Conservation (phyloP, 2,113 vertebrate species). For the Mormoops blainvillei region DNA sequence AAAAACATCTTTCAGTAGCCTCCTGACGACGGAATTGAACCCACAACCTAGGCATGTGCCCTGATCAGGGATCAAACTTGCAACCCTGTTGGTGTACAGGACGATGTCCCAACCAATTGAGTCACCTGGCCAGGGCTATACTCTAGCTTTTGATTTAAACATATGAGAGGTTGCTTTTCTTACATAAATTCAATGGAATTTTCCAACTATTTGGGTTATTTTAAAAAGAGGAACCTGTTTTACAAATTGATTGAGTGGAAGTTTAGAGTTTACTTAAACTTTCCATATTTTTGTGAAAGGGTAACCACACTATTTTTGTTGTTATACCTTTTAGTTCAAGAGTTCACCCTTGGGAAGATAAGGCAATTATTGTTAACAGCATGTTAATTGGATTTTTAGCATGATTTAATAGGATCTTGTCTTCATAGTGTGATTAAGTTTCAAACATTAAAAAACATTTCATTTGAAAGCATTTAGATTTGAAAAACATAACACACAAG, state of each 20-base stretch:
- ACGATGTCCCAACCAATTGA: too few species aligned
- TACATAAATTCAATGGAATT: not conserved
- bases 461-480: not conserved
- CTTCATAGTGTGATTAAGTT: slow-evolving; percentile 22
- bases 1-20: too few species aligned
- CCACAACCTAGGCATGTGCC: too few species aligned
- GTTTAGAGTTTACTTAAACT: slow-evolving; percentile 54
- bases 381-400: slow-evolving; percentile 30
- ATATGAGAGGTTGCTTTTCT: not conserved
- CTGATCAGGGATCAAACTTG: too few species aligned
- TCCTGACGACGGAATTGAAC: too few species aligned
- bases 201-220: slow-evolving; percentile 18
- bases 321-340: not conserved
- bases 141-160: slow-evolving; percentile 8
- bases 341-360: not conserved
- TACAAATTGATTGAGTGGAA: slow-evolving; percentile 26
- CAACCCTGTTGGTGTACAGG: too few species aligned
- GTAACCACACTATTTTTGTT: not conserved
- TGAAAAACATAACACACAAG: not conserved
- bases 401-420: not conserved
- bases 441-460: slow-evolving; percentile 31
- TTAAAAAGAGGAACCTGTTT: slow-evolving; percentile 38
- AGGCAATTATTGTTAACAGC: slow-evolving; percentile 14
- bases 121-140: not conserved
- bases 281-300: not conserved